Percentiles rank a stretch among this genome's conserved stretches.
Evolutionary conservation across 2,888 invertebrate species (phyloP).

Genomic region (Suillia variegata): DNA sequence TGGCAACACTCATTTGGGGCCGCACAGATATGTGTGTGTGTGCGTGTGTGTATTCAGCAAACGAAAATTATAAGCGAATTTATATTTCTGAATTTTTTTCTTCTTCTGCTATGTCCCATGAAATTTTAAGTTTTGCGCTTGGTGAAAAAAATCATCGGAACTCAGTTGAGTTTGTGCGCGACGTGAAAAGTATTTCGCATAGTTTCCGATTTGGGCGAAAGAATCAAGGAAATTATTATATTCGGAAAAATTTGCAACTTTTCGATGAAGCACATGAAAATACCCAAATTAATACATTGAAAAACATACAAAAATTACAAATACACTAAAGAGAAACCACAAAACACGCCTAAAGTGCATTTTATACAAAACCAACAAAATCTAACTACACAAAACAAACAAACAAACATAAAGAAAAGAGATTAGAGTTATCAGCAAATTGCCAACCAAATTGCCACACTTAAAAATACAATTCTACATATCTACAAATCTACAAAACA

Average conservation of each 20-base stretch:
- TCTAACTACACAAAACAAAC: conserved; percentile 1
- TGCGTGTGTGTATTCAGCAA: no score
- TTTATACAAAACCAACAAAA: not conserved
- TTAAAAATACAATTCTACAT: conserved; percentile 1
- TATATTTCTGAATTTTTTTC: no score
- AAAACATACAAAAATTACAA: conserved; percentile 23
- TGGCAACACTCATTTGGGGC: conserved; percentile 14
- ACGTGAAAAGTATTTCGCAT: conserved; percentile 28
- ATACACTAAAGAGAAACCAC: conserved; percentile 21
- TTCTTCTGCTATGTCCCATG: conserved; percentile 2
- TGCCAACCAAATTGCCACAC: no score
- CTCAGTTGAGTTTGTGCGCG: conserved; percentile 29
- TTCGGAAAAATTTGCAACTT: not conserved
- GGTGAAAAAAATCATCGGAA: conserved; percentile 20
- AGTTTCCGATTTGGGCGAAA: not conserved
- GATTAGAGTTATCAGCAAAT: no score
- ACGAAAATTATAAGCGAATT: conserved; percentile 17
- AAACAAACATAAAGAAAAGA: not conserved
- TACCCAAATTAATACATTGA: conserved; percentile 13
- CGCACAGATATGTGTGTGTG: no score
- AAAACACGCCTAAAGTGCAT: conserved; percentile 14
- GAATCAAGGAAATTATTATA: not conserved
- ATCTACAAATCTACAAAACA: conserved; percentile 2
- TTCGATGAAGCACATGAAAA: not conserved
- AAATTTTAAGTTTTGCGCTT: conserved; percentile 2